phyloP scores from a whole-genome alignment of 2,113 vertebrate genomes.

The Microtus richardsoni region DNA sequence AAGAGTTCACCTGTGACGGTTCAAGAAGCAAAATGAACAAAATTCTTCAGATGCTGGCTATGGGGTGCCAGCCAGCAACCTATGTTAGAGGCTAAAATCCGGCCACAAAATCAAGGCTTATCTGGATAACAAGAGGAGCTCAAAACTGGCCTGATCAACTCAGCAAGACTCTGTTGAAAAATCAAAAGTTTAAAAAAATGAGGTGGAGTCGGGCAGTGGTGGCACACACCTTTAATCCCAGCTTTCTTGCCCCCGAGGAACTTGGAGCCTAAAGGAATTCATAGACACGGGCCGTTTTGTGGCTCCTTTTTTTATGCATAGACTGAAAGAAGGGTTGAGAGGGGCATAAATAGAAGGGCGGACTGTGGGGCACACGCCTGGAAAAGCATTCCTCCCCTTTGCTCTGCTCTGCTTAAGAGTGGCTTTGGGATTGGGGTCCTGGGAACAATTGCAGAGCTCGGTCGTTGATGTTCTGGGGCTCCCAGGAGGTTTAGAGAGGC shows the following conservation, averaged over 20 bases:
- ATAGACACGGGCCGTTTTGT: neutral
- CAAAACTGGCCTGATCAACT: neutral
- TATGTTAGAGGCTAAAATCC: neutral
- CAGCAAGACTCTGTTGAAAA: neutral
- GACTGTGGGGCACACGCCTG: neutral
- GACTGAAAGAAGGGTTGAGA: neutral
- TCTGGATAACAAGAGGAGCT: neutral
- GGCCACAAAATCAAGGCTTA: neutral
- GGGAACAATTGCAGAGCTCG: neutral
- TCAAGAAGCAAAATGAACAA: conserved; percentile 41
- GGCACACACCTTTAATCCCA: neutral
- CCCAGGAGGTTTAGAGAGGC: neutral
- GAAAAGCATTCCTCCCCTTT: neutral
- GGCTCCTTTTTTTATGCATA: neutral
- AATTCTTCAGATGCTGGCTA: neutral
- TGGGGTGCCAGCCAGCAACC: neutral
- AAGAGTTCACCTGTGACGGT: neutral
- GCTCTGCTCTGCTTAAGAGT: neutral
- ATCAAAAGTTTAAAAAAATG: neutral
- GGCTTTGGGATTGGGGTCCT: neutral
- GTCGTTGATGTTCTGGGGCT: neutral
- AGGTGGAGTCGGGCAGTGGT: too few relatives aligned
- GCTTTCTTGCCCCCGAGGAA: neutral
- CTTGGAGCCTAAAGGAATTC: neutral
- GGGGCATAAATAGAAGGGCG: neutral